Base-by-base conservation (phyloP, 2,888 invertebrate species). In the Luffia ferchaultella region DNA sequence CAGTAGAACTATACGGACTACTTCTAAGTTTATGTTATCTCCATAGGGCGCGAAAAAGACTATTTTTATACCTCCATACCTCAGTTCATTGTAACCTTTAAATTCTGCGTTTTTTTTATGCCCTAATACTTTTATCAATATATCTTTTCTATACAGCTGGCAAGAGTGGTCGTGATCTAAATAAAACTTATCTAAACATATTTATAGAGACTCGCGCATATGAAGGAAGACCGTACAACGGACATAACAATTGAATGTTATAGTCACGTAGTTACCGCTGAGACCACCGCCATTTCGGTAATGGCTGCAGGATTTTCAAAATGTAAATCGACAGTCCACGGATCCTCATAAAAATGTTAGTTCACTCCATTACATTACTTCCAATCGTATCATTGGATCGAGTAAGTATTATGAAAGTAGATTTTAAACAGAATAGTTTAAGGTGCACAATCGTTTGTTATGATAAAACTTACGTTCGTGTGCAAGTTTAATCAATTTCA, bases 331-430 rank as follows among this genome's bases (percentile, higher is more conserved):
- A 46, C 46, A 20, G 3, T 46, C 46, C 5, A 7, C 42, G 44
- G 5, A 43, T 47, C 50, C 45, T 19, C 50, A 50, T 50, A 50
- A 50, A 50, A 50, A 50, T 47, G 43, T 46, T 50, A 47, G 16
- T 46, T 18, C 42, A 15, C 50, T 50, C 42, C 50, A 50, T 46
- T 50, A 47, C 50, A 50, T 42, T 30, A 19, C 20, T 20, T 17
- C 20, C 16, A 15, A 15, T 18, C 19, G 19, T 49, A 20, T 16
- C 18, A 49, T 7, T 3, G 30, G 30, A 30, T 30, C 3, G 12
- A 12, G 30, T 12, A 7, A 30, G 3, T 30, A 7, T 30, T 30
- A 12, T 12, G 30, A 30, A 30, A 30, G 12, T 30, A 12, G 12
- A 30, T 12, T 7, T 12, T 30, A 30, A 30, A 30, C 3, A 3